Base-by-base conservation (phyloP, 2,888 invertebrate species). In the Tenthredo notha region DNA sequence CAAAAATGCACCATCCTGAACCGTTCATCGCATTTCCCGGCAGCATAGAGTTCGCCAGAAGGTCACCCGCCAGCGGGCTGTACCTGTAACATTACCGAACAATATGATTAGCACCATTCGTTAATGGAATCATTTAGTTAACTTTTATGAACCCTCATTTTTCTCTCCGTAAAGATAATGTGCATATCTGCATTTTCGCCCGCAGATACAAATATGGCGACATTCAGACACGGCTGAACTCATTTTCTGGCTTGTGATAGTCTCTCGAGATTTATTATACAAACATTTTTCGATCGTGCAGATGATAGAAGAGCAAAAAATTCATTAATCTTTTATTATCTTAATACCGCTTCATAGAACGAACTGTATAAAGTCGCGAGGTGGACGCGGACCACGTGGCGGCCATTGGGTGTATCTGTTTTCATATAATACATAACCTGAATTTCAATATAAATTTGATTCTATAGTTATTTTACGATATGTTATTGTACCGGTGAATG, bases 1-100 rank as follows among this genome's bases (percentile, higher is more conserved):
- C 98, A 93, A 98, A 99, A 94, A 99, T 98, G 94, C 98, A 98
- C 97, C 97, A 97, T 88, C 98, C 98, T 87, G 96, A 96, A 89
- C 95, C 95, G 90, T 95, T 94, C 94, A 95, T 95, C 88, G 95
- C 94, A 90, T 95, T 97, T 87, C 97, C 97, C 33, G 97, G 97
- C 90, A 98, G 95, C 94, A 97, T 97, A 95, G 93, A 96, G 93
- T 96, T 95, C 86, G 95, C 95, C 87, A 97, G 95, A 89, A 97
- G 95, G 93, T 97, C 97, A 89, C 97, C 97, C 87, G 97, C 97
- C 94, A 98, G 95, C 87, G 98, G 98, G 90, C 98, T 98, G 95
- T 98, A 98, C 94, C 96, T 95, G 93, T 84, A 93, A 93, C 91
- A 91, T 84, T 61, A 37, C 80, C 61, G 70, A 65, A 85, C 33